Conservation (phyloP, 2,888 invertebrate species). For the Sipha maydis region DNA sequence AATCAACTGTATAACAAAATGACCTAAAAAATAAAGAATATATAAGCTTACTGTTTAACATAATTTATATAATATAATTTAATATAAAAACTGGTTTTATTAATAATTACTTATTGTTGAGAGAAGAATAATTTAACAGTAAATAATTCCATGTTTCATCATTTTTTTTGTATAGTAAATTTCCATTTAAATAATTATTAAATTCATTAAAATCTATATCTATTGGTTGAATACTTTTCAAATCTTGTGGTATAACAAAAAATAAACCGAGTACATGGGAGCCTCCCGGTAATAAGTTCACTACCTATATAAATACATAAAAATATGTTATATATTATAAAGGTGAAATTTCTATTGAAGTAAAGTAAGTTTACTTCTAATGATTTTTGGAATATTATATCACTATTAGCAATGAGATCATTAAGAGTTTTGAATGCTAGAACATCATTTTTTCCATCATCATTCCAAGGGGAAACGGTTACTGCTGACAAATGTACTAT, state of each 20-base stretch:
- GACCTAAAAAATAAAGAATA: constrained; percentile 16
- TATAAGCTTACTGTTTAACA: not conserved
- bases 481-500: constrained; percentile 49
- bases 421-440: not conserved
- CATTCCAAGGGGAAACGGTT: not conserved
- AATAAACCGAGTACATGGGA: constrained; percentile 87
- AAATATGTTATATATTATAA: not conserved
- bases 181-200: constrained; percentile 16
- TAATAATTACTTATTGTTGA: constrained; percentile 42
- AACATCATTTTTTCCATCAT: constrained; percentile 5
- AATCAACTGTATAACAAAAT: constrained; percentile 53
- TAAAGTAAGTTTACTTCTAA: constrained; percentile 31
- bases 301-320: constrained; percentile 69
- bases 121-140: constrained; percentile 42
- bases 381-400: constrained; percentile 41
- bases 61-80: too few relatives aligned
- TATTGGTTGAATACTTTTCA: constrained; percentile 42
- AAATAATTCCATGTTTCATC: constrained; percentile 44
- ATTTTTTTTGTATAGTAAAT: constrained; percentile 11
- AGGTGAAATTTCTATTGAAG: not conserved
- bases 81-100: not conserved
- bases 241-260: constrained; percentile 70
- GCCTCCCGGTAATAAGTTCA: constrained; percentile 91
- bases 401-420: constrained; percentile 29
- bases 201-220: constrained; percentile 39